phyloP scores from a whole-genome alignment of 92 coral and sea anemone genomes.

The Muricea muricata region DNA sequence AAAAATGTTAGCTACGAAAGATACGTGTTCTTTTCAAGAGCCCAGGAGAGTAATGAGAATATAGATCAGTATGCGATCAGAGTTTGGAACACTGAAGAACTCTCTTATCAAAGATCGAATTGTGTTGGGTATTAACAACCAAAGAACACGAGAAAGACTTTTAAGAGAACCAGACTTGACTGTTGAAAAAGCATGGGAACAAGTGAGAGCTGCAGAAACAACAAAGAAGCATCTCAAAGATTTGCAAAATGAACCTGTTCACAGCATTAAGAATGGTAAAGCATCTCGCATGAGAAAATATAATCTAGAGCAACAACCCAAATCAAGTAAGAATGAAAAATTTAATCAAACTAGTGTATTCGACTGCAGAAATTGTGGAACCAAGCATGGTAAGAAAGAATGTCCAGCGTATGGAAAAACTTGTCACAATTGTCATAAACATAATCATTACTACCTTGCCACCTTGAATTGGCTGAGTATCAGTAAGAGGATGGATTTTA shows the following conservation, averaged over 20 bases:
- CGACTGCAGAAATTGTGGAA: background rate
- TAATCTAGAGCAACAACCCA: background rate
- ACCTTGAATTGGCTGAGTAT: too few species aligned
- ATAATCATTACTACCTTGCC: too few species aligned
- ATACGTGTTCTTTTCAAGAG: slow-evolving; percentile 53
- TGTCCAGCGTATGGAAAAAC: background rate
- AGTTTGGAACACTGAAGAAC: slow-evolving; percentile 13
- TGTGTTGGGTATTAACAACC: background rate
- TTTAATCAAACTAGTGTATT: background rate
- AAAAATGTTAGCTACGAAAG: slow-evolving; percentile 60
- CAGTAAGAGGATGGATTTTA: too few species aligned
- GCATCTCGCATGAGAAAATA: background rate
- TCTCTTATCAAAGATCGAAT: slow-evolving; percentile 6
- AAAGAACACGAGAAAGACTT: background rate
- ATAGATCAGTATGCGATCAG: slow-evolving; percentile 52
- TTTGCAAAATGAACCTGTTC: background rate
- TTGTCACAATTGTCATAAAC: background rate
- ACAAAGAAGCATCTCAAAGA: background rate
- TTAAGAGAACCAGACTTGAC: background rate
- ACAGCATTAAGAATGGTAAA: background rate
- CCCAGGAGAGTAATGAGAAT: slow-evolving; percentile 36
- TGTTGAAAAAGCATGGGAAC: background rate
- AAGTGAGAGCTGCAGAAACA: background rate
- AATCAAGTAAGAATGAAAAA: background rate
- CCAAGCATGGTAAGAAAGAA: background rate